Conservation (phyloP, 1,140 invertebrate genomes). For the Physella acuta region DNA sequence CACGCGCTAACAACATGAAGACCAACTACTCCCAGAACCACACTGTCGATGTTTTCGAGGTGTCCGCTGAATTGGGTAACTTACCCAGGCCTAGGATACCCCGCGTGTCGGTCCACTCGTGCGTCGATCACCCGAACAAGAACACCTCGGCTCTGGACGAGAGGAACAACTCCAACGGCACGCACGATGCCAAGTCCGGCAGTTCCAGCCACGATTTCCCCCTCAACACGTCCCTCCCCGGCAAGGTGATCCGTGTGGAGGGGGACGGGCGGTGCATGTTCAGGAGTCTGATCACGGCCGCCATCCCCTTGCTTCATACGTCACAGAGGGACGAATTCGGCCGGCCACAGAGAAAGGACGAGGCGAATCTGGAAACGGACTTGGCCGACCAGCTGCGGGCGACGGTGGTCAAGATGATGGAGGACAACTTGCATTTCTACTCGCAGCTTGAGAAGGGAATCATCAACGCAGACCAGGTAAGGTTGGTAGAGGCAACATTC, state of each 20-base stretch:
- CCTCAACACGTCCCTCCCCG: no score
- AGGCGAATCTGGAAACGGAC: not conserved
- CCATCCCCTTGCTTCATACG: not conserved
- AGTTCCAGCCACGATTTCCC: no score
- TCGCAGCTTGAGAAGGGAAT: conserved; percentile 6
- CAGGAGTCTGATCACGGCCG: not conserved
- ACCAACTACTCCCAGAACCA: no score
- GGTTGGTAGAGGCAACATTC: not conserved
- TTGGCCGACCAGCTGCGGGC: conserved; percentile 6
- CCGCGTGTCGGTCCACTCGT: no score
- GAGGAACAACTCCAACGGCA: no score
- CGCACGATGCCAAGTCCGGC: no score
- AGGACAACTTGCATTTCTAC: conserved; percentile 16
- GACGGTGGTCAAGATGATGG: not conserved
- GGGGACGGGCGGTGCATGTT: conserved; percentile 15
- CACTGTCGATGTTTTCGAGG: no score
- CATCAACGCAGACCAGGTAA: conserved; percentile 18
- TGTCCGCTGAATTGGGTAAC: no score
- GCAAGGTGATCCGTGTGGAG: conserved; percentile 1
- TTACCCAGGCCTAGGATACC: no score
- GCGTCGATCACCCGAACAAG: no score
- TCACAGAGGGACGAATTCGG: conserved; percentile 3
- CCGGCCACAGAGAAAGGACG: not conserved
- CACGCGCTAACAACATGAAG: no score
- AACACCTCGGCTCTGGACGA: no score